Base-by-base conservation (phyloP, 2,888 invertebrate genomes). In the Acrocyrtus sp. region DNA sequence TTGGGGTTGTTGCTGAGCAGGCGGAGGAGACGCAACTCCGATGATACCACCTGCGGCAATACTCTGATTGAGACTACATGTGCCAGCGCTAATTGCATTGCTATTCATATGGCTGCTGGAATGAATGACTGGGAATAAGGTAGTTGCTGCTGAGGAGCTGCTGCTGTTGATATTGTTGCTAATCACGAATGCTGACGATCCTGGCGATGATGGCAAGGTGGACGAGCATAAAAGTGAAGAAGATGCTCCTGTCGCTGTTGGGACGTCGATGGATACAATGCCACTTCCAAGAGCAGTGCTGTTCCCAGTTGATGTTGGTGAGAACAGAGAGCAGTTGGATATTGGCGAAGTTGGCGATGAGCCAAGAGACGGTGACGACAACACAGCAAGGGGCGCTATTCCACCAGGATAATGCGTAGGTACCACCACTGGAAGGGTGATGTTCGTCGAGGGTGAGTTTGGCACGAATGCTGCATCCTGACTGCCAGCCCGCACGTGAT, bases 21-120 rank as follows among this genome's bases (percentile, higher is more conserved):
- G 54, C n/a, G n/a, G n/a, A n/a, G n/a, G n/a, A 54, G 15, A 61
- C 26, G 45, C 48, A 24, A 69, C 47, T 61, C 70, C 70, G 45
- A 56, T 51, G 70, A 70, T 62, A 70, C 70, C 70, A 57, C 70
- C 63, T 43, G 70, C 70, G 47, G 70, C 70, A 50, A 70, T 70
- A 70, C 70, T 70, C 45, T 70, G 70, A 41, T 70, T 70, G 24
- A 70, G 70, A 70, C 70, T 70, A 51, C 62, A 63, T 62, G 70
- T 70, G 50, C 56, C 39, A 3, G 70, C 26, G 56, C 62, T 62
- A 70, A 70, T 70, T 70, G 70, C 70, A 70, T 70, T 70, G 70
- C 62, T 70, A 63, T 63, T 70, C 70, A 70, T 70, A 70, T 70
- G 70, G 70, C 70, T n/a, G n/a, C n/a, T 57, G 48, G 57, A 60